Evolutionary conservation across 2,113 vertebrate genomes (phyloP).

Genomic region (Vulpes ferrilata): DNA sequence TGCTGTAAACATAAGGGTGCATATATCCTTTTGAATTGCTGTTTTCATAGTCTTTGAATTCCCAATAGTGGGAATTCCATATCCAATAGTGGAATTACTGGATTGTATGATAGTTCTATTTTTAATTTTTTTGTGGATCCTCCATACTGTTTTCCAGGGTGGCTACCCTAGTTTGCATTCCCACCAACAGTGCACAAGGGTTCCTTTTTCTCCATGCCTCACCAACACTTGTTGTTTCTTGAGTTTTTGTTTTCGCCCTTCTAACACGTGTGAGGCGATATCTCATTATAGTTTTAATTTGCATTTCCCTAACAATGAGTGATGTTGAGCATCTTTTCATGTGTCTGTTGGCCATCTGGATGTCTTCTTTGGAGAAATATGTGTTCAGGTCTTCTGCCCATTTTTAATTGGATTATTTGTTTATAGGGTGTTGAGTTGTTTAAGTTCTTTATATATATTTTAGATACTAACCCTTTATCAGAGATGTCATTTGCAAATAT

Average conservation of each 20-base stretch:
- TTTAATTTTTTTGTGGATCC: background rate
- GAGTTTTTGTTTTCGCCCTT: background rate
- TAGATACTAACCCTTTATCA: background rate
- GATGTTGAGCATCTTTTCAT: background rate
- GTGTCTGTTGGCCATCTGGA: background rate
- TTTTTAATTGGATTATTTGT: background rate
- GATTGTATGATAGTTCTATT: background rate
- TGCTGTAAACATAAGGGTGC: background rate
- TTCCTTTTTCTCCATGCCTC: background rate
- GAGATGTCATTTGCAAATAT: background rate
- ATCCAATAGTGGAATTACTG: background rate
- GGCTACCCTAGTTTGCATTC: background rate
- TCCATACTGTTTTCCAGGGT: background rate
- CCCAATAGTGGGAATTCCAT: background rate
- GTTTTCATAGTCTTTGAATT: background rate
- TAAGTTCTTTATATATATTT: background rate
- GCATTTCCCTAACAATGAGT: background rate
- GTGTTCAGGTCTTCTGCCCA: background rate
- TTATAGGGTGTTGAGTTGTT: background rate
- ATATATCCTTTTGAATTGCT: background rate
- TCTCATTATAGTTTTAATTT: background rate
- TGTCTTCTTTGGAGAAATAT: background rate
- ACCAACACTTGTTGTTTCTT: background rate
- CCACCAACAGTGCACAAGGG: background rate
- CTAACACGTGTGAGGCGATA: background rate